These are phyloP conservation scores for Tetropium fuscum DNA, from an alignment of 2,888 invertebrate species.

Conservation along the genomic window DNA sequence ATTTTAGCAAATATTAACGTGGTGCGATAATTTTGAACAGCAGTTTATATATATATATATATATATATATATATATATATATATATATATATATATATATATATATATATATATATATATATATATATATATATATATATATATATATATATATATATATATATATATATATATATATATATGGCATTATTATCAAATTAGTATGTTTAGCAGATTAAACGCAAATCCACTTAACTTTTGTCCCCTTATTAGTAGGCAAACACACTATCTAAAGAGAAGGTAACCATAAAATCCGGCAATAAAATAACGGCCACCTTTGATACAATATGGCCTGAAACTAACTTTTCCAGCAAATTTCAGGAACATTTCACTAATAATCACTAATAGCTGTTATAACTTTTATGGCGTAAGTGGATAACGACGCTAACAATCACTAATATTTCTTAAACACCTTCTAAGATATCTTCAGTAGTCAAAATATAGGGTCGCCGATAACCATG, in stretches of 20 bases:
- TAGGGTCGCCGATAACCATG: slow-evolving; percentile 16
- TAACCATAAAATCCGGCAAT: neutral
- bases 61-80: no score
- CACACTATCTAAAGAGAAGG: neutral
- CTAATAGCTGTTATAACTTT: slow-evolving; percentile 32
- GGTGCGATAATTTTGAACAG: no score
- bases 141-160: no score
- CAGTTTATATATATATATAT: no score
- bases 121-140: no score
- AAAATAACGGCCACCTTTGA: neutral
- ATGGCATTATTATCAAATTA: no score
- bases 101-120: no score
- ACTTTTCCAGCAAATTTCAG: no score
- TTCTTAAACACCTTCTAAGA: slow-evolving; percentile 24
- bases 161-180: no score
- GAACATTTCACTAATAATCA: neutral
- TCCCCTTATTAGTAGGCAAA: neutral
- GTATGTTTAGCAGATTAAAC: neutral
- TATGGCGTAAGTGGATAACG: slow-evolving; percentile 38
- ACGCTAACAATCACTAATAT: slow-evolving; percentile 29
- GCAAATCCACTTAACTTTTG: neutral
- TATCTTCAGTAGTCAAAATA: slow-evolving; percentile 36
- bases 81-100: no score
- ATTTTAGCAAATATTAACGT: no score
- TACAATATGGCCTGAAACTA: no score